Base-by-base conservation (phyloP, 2,888 invertebrate species). In the Odontocolon sp. region DNA sequence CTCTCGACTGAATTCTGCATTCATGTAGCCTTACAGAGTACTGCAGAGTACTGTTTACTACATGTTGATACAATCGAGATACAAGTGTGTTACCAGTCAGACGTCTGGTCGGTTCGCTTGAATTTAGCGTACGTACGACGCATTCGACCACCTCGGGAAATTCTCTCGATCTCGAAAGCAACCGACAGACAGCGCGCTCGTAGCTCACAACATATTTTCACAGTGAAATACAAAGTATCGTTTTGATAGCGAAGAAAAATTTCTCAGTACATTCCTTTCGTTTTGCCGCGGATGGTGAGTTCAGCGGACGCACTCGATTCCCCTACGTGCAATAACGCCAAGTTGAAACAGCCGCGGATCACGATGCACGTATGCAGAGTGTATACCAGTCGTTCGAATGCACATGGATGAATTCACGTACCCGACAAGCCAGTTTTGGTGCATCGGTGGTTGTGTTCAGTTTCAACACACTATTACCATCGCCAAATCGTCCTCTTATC, bases 391-490 rank as follows among this genome's bases (percentile, higher is more conserved):
- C 8, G 16, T 28, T n/a, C 6, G 9, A 36, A 2, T 42, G 11
- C 11, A 33, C 33, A 11, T 57, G n/a, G 18, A 8, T 42, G 14
- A 59, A 59, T 21, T 42, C 45, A 16, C 23, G 2, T 28, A 31
- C 52, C 16, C 31, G 33, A 54, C 18, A 33, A 54, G 54, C 54
- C 33, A 54, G 54, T 54, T 31, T 52, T 16, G 14, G 54, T 50
- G 63, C 18, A 28, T 52, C 18, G 23, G 40, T 36, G 40, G 23
- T 57, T 16, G 28, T 16, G 40, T 16, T 47, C 42, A 45, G 18
- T 52, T 11, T 75, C 45, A 61, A 28, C 26, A 31, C 69, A 47
- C 47, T 54, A 67, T 56, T 50, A 54, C 9, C 54, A 61, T 71
- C 52, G 56, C 67, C 54, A 67, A 71, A 61, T 67, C 9, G n/a